Base-by-base conservation (phyloP, 2,888 invertebrate genomes). In the Polyommatus icarus region DNA sequence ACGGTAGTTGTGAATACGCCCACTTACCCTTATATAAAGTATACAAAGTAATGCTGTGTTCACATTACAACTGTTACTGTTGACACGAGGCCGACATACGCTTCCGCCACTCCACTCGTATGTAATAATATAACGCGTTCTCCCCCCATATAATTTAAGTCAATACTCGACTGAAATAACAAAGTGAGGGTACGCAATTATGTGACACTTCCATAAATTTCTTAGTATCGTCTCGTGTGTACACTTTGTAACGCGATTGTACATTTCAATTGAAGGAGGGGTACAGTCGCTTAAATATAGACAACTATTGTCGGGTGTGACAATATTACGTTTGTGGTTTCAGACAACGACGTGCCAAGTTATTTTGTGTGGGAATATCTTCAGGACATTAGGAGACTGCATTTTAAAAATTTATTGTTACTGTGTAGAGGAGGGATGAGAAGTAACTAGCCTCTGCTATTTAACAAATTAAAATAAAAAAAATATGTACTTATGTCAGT, bases 61-160 rank as follows among this genome's bases (percentile, higher is more conserved):
- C 5, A 54, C 54, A 54, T 1, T 54, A 18, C 10, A 59, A 59
- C 24, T 61, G 3, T 12, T 20, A 10, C 8, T 61, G 10, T 67
- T 67, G 67, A 67, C 29, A 29, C 67, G 4, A 15, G 1, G 61
- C 20, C 59, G 3, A 24, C 67, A 15, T 20, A 59, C 59, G 59
- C 1, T 6, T 1, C 12, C 24, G 10, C 20, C 61, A 12, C 61
- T 20, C 12, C 61, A 61, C 24, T 24, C 10, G 67, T 29, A 4
- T 29, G 29, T 67, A 67, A 67, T 67, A 67, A 67, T 29, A 67
- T 24, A 29, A 24, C 67, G 67, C 6, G 20, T 24, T 12, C 24
- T 29, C 18, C 67, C 15, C 67, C 67, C 29, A 67, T 29, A 67
- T 67, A 67, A 67, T 67, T 67, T 32, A 18, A 67, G 67, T 67